Evolutionary conservation across 2,797 vertebrate genomes (phyloP), one percentile per base, ranked within the genome.

Genomic region (Rhodeus uyekii): DNA sequence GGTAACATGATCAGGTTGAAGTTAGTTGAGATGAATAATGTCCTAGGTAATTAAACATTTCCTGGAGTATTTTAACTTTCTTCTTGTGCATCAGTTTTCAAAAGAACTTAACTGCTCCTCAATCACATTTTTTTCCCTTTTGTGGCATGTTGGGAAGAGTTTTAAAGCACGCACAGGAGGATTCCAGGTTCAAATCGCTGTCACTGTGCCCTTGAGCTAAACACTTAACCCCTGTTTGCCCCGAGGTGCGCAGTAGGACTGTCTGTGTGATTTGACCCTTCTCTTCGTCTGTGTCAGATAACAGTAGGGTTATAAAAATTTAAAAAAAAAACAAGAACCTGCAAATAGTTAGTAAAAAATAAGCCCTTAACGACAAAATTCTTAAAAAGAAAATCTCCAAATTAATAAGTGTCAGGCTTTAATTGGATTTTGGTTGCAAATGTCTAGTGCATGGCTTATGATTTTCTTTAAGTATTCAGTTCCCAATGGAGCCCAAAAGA

Each of bases 201-300:
- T 74, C 80, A 27, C 42, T 75, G 44, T 65, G 60, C 80, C 71
- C 71, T 81, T 81, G 69, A 74, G 79, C 55, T 32, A 81, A 74
- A 74, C 80, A 81, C 71, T 81, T 81, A 81, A 81, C 80, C 80
- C 46, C 34, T 50, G 60, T 74, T 55, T 81, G 71, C 69, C 71
- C 80, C 42, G 36, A 74, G 60, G 60, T 74, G 60, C 44, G 18
- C 60, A 29, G 42, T 39, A 73, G n/a, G 58, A 73, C 69, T 73
- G 69, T 74, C 80, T 74, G 60, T 63, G 32, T 74, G 60, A 44
- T 65, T 53, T 65, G 80, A 81, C 80, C 80, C 71, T 38, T 81
- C 10, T 42, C 80, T 81, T 63, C 32, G 58, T 63, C 67, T 81
- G 69, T 81, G 80, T 65, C 80, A 74, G 80, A 65, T 81, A 81